Base-by-base conservation (phyloP, 1,140 invertebrate species). In the Parasteatoda tepidariorum region DNA sequence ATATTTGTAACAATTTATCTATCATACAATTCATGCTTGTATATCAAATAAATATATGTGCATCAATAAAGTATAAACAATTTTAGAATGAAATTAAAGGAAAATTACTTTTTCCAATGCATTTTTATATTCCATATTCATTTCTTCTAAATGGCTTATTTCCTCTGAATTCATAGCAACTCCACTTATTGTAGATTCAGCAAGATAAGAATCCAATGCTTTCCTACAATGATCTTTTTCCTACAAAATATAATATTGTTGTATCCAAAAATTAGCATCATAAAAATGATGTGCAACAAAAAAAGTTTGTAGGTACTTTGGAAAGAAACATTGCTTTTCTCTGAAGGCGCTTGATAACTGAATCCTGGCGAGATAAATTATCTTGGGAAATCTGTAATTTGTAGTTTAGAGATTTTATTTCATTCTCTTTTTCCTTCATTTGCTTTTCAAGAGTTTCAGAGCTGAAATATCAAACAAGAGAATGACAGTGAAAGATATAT, bases 171-270 rank as follows among this genome's bases (percentile, higher is more conserved):
- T 76, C 18, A 68, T 26, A 13, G 67, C 79, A 64, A 79, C 24
- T 41, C 59, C 64, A 30, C 41, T 24, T 18, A 85, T 38, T 7
- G 85, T 84, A 18, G 78, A 24, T 48, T 84, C 85, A 79, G 59
- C 59, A 7, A 84, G 48, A 81, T 84, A 85, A 2, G 82, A 84
- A 59, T 79, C 79, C 9, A 85, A 24, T 54, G 81, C 30, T 22
- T 84, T 79, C 68, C 84, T 83, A 31, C 81, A 86, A 61, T 61
- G 54, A 34, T 85, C 74, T 79, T 55, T 62, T 38, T 86, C 74
- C 70, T 86, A 61, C 6, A 70, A 55, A 28, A 81, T 28, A 30
- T 70, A 41, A 74, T 38, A 5, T 48, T 70, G 3, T 66, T 26
- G 18, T 70, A 41, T 67, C 11, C 7, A 67, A 38, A 70, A 48